Percentiles rank a stretch among this genome's conserved stretches.
phyloP scores from a whole-genome alignment of 2,113 vertebrate genomes.

The Tiliqua scincoides region DNA sequence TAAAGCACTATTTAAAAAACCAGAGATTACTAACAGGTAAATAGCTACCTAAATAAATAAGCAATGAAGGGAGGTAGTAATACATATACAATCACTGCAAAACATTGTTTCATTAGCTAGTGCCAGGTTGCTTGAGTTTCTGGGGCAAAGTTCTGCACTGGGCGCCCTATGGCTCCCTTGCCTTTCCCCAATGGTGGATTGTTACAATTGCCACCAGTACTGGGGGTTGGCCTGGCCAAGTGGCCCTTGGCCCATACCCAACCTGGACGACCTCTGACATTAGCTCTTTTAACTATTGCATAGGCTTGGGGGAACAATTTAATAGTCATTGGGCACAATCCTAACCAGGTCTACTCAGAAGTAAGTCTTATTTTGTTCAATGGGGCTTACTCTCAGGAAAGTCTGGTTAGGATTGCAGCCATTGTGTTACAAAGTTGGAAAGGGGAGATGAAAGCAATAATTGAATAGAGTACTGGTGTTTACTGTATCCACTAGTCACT shows the following conservation, averaged over 20 bases:
- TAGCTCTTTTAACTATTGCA: background rate
- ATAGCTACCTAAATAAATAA: background rate
- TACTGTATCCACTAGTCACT: background rate
- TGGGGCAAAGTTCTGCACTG: too few relatives aligned
- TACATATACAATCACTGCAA: background rate
- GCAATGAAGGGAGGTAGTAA: background rate
- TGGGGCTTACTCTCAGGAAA: too few relatives aligned
- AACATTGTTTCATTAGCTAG: too few relatives aligned
- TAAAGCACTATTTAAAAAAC: background rate
- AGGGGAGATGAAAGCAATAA: background rate
- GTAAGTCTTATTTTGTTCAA: too few relatives aligned
- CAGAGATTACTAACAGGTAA: background rate
- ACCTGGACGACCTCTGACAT: too few relatives aligned
- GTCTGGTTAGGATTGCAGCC: background rate
- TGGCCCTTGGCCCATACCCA: too few relatives aligned
- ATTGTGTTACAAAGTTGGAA: background rate
- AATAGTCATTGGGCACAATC: background rate
- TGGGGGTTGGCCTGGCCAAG: too few relatives aligned
- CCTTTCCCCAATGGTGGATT: too few relatives aligned
- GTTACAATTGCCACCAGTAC: too few relatives aligned
- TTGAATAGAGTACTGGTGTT: background rate
- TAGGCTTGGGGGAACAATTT: background rate
- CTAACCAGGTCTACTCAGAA: too few relatives aligned
- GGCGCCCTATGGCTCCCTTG: too few relatives aligned
- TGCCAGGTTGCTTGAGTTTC: too few relatives aligned